These are phyloP conservation scores for Megamerina dolium DNA, from an alignment of 2,888 invertebrate genomes.

Conservation along the genomic window DNA sequence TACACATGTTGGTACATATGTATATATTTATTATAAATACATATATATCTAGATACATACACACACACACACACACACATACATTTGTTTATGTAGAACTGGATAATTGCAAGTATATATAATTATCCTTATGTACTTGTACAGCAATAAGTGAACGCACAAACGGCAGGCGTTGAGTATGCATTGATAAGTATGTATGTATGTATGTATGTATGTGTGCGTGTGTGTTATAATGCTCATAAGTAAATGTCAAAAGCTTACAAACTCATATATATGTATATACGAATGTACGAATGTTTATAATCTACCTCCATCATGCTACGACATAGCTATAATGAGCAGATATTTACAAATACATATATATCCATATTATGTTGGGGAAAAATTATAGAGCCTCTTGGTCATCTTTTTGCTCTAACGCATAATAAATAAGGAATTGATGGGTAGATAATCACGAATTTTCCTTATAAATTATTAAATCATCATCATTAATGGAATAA, in stretches of 20 bases:
- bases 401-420: too few species aligned
- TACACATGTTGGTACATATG: too few species aligned
- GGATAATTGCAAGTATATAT: neutral
- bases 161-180: neutral
- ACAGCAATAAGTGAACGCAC: neutral
- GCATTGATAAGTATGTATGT: neutral
- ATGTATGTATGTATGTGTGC: neutral
- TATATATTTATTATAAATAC: neutral
- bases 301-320: too few species aligned
- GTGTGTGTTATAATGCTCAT: neutral
- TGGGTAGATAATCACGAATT: too few species aligned
- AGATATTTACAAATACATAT: too few species aligned
- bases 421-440: too few species aligned
- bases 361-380: too few species aligned
- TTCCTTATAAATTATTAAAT: too few species aligned
- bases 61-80: neutral
- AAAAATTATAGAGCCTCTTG: too few species aligned
- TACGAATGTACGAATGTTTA: neutral
- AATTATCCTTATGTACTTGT: neutral
- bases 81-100: neutral
- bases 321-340: too few species aligned
- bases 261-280: neutral
- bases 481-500: too few species aligned
- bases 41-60: neutral
- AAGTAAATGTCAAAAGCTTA: too few species aligned